Evolutionary conservation across 2,113 vertebrate genomes (phyloP).

Genomic region (Apaloderma vittatum): DNA sequence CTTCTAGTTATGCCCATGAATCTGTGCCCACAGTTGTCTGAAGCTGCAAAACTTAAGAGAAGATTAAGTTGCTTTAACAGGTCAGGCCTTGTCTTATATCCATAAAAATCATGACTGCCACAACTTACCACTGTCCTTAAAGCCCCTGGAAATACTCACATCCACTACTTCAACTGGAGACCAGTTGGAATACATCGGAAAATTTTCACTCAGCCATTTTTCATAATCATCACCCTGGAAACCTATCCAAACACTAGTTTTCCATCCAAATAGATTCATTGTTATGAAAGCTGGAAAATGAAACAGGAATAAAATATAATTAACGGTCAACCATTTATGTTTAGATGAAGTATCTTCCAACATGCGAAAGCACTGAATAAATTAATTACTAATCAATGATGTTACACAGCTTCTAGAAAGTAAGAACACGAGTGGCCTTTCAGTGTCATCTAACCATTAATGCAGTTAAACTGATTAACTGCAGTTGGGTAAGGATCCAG

Average conservation of each 20-base stretch:
- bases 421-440: not conserved
- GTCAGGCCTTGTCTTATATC: not conserved
- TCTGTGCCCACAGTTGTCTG: not conserved
- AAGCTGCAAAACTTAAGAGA: not conserved
- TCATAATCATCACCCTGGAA: slow-evolving; percentile 82
- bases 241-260: slow-evolving; percentile 90
- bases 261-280: slow-evolving; percentile 89
- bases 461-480: not conserved
- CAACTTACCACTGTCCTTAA: not conserved
- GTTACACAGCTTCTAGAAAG: not conserved
- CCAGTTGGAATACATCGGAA: slow-evolving; percentile 89
- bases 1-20: not conserved
- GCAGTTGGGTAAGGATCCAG: not conserved
- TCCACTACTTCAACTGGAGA: slow-evolving; percentile 81
- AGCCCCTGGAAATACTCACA: slow-evolving; percentile 63
- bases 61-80: not conserved
- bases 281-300: slow-evolving; percentile 89
- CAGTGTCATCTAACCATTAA: slow-evolving; percentile 10
- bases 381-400: not conserved
- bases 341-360: slow-evolving; percentile 3
- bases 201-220: slow-evolving; percentile 84
- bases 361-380: slow-evolving; percentile 27
- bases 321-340: not conserved
- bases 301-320: slow-evolving; percentile 47
- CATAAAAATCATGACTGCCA: too few relatives aligned